Percentiles rank a stretch among this genome's conserved stretches.
These are phyloP conservation scores for Venusia cambrica DNA, from an alignment of 2,888 invertebrate species.

Conservation along the genomic window DNA sequence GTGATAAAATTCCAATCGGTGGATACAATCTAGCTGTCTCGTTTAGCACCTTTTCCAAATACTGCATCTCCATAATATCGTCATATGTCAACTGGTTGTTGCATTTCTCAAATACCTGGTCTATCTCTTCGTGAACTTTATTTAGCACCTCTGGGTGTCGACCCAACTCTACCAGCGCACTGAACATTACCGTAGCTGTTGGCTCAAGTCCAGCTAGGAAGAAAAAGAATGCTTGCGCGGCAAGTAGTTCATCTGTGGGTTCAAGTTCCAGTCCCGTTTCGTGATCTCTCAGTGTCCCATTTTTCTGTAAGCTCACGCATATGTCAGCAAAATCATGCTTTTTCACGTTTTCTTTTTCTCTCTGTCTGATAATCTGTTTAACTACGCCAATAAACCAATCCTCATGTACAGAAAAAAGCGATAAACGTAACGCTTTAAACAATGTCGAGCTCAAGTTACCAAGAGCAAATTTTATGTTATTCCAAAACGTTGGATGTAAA, in stretches of 20 bases:
- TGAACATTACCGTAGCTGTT: constrained; percentile 49
- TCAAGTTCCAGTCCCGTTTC: constrained; percentile 46
- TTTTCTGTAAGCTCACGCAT: constrained; percentile 50
- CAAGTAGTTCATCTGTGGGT: constrained; percentile 53
- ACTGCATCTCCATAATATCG: constrained; percentile 20
- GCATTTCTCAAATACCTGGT: constrained; percentile 29
- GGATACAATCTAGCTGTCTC: constrained; percentile 52
- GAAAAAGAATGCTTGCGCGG: constrained; percentile 61
- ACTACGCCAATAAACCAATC: constrained; percentile 53
- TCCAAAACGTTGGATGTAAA: constrained; percentile 28
- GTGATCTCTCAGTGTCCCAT: constrained; percentile 43
- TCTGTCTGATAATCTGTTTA: constrained; percentile 45
- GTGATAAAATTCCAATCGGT: constrained; percentile 44
- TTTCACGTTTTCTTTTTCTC: constrained; percentile 43
- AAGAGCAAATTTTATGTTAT: constrained; percentile 40
- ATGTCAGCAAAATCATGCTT: constrained; percentile 58
- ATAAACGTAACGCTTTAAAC: constrained; percentile 39
- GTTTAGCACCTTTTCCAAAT: constrained; percentile 31
- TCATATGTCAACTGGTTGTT: constrained; percentile 22
- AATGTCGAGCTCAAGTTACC: constrained; percentile 28
- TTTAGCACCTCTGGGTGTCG: constrained; percentile 47
- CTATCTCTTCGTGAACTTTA: constrained; percentile 54
- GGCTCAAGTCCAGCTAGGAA: constrained; percentile 64
- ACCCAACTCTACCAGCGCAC: constrained; percentile 50
- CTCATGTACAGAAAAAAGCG: constrained; percentile 45